phyloP scores from a whole-genome alignment of 2,888 invertebrate genomes.

The Acholoe squamosa region DNA sequence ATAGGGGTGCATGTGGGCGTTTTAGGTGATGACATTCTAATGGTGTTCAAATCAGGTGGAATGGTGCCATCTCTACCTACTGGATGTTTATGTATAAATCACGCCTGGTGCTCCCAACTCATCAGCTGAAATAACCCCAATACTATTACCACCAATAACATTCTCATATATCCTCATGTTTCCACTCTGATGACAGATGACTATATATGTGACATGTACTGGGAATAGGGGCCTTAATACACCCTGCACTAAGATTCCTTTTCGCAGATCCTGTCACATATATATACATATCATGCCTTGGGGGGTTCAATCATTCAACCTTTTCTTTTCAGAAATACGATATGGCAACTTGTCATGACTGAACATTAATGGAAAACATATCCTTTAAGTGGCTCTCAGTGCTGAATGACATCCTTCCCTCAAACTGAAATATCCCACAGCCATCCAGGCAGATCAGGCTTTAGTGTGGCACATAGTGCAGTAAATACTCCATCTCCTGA shows the following conservation, averaged over 20 bases:
- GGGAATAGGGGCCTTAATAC: no score
- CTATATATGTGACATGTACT: no score
- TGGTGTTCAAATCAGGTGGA: background rate
- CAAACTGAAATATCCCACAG: background rate
- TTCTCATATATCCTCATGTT: background rate
- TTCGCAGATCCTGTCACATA: no score
- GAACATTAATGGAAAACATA: background rate
- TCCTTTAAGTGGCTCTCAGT: background rate
- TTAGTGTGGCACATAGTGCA: background rate
- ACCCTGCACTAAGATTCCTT: no score
- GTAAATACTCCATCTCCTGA: no score
- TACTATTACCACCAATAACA: conserved; percentile 7
- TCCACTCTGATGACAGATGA: background rate
- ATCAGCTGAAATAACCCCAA: background rate
- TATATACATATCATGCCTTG: background rate
- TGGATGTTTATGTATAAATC: background rate
- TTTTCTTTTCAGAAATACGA: background rate
- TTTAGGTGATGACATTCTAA: conserved; percentile 20
- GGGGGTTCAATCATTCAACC: background rate
- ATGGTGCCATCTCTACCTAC: background rate
- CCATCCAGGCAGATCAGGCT: background rate
- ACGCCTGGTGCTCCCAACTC: background rate
- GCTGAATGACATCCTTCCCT: background rate
- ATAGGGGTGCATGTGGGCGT: background rate
- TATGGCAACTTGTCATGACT: background rate